Evolutionary conservation across 2,797 vertebrate genomes (phyloP).

Genomic region (Agapornis canus): DNA sequence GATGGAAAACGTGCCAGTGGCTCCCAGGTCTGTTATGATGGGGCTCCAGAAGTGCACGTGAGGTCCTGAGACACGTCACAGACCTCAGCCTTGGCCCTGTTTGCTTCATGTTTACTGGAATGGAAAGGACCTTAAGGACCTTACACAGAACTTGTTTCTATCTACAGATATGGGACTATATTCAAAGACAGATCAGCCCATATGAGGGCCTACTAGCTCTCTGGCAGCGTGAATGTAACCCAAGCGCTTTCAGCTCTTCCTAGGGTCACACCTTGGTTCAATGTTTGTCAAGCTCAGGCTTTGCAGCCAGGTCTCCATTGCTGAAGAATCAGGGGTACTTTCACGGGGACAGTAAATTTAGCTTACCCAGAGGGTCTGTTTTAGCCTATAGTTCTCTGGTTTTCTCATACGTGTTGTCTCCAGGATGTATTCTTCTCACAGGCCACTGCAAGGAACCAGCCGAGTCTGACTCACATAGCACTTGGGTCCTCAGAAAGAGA

Average conservation of each 20-base stretch:
- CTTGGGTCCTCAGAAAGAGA: not conserved
- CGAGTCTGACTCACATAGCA: not conserved
- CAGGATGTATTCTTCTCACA: not conserved
- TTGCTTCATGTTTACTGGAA: not conserved
- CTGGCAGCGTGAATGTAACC: not conserved
- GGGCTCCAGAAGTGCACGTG: not conserved
- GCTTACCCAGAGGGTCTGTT: not conserved
- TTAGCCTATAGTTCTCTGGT: not conserved
- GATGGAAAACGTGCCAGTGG: not conserved
- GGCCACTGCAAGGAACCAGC: not conserved
- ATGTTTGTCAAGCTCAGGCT: not conserved
- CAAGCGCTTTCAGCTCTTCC: not conserved
- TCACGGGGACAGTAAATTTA: not conserved
- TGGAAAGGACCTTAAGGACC: not conserved
- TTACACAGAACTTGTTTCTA: not conserved
- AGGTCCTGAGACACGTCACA: not conserved
- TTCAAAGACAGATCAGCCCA: not conserved
- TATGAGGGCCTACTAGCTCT: not conserved
- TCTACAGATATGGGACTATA: not conserved
- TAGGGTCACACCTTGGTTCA: not conserved
- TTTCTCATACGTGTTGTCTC: not conserved
- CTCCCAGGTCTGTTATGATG: not conserved
- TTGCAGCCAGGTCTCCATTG: not conserved
- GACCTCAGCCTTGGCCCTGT: not conserved
- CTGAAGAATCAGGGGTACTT: not conserved